A percentile compares a stretch with the other conserved stretches of the same genome.
Evolutionary conservation across 1,140 invertebrate species (phyloP).

Genomic region (Oryctes rhinoceros): DNA sequence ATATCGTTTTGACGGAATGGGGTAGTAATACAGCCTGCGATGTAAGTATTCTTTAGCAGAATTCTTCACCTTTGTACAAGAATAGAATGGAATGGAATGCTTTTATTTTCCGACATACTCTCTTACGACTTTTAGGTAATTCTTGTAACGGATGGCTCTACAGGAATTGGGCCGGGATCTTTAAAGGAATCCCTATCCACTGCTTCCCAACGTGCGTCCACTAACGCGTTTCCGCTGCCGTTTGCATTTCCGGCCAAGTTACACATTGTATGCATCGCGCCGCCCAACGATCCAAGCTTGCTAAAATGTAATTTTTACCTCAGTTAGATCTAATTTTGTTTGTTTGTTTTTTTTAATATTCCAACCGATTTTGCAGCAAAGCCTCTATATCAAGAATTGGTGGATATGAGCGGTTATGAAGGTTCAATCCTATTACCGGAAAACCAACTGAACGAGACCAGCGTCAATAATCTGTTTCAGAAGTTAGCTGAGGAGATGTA

Average conservation of each 20-base stretch:
- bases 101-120: too few species aligned
- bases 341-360: neutral
- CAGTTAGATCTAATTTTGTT: neutral
- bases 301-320: conserved; percentile 61
- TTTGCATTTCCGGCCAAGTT: conserved; percentile 85
- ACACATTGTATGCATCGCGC: conserved; percentile 75
- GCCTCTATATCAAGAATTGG: conserved; percentile 66
- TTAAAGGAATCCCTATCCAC: conserved; percentile 64
- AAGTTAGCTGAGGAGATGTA: conserved; percentile 82
- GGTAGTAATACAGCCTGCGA: conserved; percentile 81
- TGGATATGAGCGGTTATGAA: conserved; percentile 72
- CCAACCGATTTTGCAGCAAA: conserved; percentile 59
- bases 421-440: conserved; percentile 74
- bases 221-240: conserved; percentile 71
- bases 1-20: conserved; percentile 84
- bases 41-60: conserved; percentile 63
- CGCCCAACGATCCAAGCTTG: conserved; percentile 65
- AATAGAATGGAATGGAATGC: too few species aligned
- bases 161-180: conserved; percentile 73
- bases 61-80: too few species aligned
- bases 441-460: conserved; percentile 62
- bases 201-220: conserved; percentile 60
- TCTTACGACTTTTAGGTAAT: conserved; percentile 66
- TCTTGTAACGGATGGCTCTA: conserved; percentile 83
- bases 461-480: conserved; percentile 73